Conservation (phyloP, 2,113 vertebrate species). For the Pantherophis guttatus region DNA sequence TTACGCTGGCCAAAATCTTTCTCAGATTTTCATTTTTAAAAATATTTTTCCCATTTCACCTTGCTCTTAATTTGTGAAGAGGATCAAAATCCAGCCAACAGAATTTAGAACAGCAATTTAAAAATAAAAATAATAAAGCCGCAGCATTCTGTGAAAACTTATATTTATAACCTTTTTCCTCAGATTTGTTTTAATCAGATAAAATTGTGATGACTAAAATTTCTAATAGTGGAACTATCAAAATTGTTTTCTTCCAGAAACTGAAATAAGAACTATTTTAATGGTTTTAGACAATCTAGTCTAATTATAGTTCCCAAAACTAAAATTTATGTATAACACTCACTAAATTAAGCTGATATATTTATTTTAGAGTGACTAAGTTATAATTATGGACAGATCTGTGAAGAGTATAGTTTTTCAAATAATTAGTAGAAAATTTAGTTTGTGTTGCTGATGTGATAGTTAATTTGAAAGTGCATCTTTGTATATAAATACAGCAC, state of each 20-base stretch:
- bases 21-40: neutral
- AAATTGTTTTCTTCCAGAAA: neutral
- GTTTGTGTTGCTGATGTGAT: neutral
- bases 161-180: neutral
- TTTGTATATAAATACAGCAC: neutral
- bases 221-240: neutral
- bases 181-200: neutral
- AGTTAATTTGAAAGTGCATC: neutral
- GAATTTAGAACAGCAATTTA: neutral
- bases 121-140: neutral
- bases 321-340: neutral
- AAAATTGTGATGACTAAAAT: neutral
- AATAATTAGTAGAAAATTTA: neutral
- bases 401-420: neutral
- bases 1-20: neutral
- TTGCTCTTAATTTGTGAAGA: conserved; percentile 21
- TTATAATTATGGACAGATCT: conserved; percentile 13
- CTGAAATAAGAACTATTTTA: neutral
- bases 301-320: neutral
- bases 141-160: neutral
- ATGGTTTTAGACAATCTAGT: neutral
- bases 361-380: neutral
- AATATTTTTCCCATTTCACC: neutral
- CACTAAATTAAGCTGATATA: neutral
- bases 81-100: neutral